Conservation (phyloP, 1,140 invertebrate species). For the Mylabris phalerata region DNA sequence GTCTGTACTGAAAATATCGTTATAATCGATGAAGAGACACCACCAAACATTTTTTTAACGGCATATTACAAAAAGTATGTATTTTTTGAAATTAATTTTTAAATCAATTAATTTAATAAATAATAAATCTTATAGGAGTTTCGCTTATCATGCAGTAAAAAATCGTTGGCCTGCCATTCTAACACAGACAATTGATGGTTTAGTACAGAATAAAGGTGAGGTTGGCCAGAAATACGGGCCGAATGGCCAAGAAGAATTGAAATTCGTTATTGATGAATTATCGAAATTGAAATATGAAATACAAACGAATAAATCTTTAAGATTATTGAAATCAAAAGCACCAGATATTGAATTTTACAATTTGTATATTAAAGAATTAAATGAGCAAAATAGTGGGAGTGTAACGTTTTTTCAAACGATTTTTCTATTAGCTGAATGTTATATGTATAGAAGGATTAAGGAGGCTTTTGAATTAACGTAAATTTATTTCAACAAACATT, state of each 20-base stretch:
- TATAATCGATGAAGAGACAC: constrained; percentile 24
- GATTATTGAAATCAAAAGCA: constrained; percentile 36
- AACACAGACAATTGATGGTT: constrained; percentile 80
- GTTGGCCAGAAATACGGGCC: constrained; percentile 60
- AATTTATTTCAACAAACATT: neutral
- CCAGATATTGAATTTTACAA: constrained; percentile 59
- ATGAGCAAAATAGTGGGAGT: constrained; percentile 41
- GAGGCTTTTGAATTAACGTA: constrained; percentile 70
- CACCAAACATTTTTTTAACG: constrained; percentile 38
- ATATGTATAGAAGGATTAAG: constrained; percentile 79
- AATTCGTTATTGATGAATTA: constrained; percentile 66
- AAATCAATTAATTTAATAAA: constrained; percentile 7
- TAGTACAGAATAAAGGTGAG: constrained; percentile 66
- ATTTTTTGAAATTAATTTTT: constrained; percentile 12
- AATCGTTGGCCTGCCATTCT: constrained; percentile 85
- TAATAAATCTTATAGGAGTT: constrained; percentile 62
- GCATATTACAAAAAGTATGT: constrained; percentile 42
- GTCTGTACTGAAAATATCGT: no score
- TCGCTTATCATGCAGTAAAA: constrained; percentile 77
- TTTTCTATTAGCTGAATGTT: constrained; percentile 90
- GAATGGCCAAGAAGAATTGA: constrained; percentile 66
- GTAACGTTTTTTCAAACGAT: constrained; percentile 69
- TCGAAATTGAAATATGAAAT: constrained; percentile 88
- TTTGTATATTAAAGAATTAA: constrained; percentile 49
- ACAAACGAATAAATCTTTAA: constrained; percentile 80